Evolutionary conservation across 37 sponge, comb jelly and placozoan species (phyloP), one percentile per base, ranked within the genome.

Genomic region (Diacarnus erythraeanus): DNA sequence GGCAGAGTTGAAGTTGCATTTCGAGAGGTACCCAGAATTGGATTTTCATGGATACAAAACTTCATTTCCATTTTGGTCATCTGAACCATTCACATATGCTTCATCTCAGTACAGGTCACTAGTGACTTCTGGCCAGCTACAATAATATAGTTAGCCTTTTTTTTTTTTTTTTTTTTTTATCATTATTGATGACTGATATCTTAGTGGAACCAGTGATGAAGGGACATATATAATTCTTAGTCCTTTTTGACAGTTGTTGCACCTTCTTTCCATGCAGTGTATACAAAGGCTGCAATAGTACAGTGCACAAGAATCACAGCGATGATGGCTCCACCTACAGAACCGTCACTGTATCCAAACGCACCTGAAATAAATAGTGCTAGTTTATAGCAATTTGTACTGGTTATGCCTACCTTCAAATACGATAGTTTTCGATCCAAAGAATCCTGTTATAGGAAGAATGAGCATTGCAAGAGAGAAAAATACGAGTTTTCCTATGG

Each of bases 371-470:
- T 60, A 51, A 67, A 5, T 25, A 60, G 9, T 47, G 18, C 54
- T 5, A 17, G 22, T 60, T 6, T 18, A 60, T 20, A 17, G 61
- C 9, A 60, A 4, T n/a, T n/a, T n/a, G n/a, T n/a, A n/a, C n/a
- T n/a, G n/a, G n/a, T n/a, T n/a, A n/a, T n/a, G 15, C 35, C 31
- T 79, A 92, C 92, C 77, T 83, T 92, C 92, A 42, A 87, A 87
- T 3, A 92, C 9, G 38, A 77, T 43, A 6, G 34, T 18, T 80
- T 86, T 91, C 15, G 79, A 75, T 20, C 34, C 23, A 56, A 91
- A 86, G 69, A 82, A 86, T 0, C 87, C 87, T 27, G 75, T 68
- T 18, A 92, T 29, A 30, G 92, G 92, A 6, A 92, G 59, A 21
- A 72, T 71, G 20, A 92, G 58, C 84, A 92, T 92, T 20, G 70